Percentiles rank a stretch among this genome's conserved stretches.
These are phyloP conservation scores for Hemibagrus wyckioides DNA, from an alignment of 2,113 vertebrate species.

Conservation along the genomic window DNA sequence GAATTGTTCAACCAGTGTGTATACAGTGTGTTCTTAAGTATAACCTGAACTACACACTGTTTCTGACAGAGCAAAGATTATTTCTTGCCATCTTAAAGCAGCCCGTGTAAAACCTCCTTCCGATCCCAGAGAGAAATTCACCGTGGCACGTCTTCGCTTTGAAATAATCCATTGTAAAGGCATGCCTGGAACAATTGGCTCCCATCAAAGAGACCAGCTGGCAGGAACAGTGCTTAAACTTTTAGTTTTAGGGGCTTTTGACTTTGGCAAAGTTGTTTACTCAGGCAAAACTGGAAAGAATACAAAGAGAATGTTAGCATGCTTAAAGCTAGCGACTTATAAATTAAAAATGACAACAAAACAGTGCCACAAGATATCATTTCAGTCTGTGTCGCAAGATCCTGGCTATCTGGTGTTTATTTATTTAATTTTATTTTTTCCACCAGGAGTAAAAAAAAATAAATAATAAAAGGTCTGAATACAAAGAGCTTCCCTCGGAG, in stretches of 20 bases:
- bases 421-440: constrained; percentile 3
- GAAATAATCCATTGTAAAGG: constrained; percentile 44
- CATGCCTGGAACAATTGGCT: constrained; percentile 24
- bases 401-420: not conserved
- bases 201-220: constrained; percentile 27
- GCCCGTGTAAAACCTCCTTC: constrained; percentile 29
- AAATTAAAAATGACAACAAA: constrained; percentile 14
- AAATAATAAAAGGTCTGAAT: constrained; percentile 11
- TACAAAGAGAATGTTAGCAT: not conserved
- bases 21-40: not conserved
- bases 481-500: not conserved
- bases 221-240: constrained; percentile 9
- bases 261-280: constrained; percentile 37
- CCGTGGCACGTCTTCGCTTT: constrained; percentile 42
- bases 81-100: constrained; percentile 39
- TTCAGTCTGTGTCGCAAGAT: not conserved
- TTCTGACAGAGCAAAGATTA: constrained; percentile 29
- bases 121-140: constrained; percentile 30
- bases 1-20: too few species aligned
- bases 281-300: constrained; percentile 1
- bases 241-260: not conserved
- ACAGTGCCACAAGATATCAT: constrained; percentile 1
- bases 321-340: constrained; percentile 1
- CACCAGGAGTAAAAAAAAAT: not conserved
- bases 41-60: constrained; percentile 7